A percentile compares a stretch with the other conserved stretches of the same genome.
Evolutionary conservation across 1,140 invertebrate genomes (phyloP).

Genomic region (Trichogramma pretiosum): DNA sequence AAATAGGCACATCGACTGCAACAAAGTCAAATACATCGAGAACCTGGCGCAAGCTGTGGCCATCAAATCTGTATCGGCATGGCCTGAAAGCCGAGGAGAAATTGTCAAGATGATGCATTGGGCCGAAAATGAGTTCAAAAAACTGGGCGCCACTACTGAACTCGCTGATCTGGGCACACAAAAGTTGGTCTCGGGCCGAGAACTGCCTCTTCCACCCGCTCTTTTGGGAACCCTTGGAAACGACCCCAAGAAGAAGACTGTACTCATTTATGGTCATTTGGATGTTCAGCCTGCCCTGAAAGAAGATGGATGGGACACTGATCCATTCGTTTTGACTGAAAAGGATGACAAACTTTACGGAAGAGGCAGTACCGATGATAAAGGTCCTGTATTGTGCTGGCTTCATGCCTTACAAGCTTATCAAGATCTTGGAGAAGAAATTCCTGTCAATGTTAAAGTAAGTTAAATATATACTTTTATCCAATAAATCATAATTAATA

Average conservation of each 20-base stretch:
- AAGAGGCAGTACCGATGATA: conserved; percentile 89
- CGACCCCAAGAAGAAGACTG: conserved; percentile 80
- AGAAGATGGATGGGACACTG: conserved; percentile 91
- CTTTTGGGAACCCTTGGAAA: conserved; percentile 76
- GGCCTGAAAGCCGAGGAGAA: conserved; percentile 70
- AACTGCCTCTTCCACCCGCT: conserved; percentile 77
- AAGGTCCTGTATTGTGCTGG: conserved; percentile 88
- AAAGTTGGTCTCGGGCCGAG: conserved; percentile 61
- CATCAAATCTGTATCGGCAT: conserved; percentile 92
- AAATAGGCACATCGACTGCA: conserved; percentile 68
- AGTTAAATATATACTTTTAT: conserved; percentile 7
- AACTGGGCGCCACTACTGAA: conserved; percentile 66
- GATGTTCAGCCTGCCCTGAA: conserved; percentile 92
- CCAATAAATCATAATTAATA: neutral
- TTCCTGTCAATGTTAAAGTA: conserved; percentile 90
- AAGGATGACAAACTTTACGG: conserved; percentile 87
- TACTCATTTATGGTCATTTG: conserved; percentile 93
- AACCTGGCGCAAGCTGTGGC: conserved; percentile 78
- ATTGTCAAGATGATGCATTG: conserved; percentile 71
- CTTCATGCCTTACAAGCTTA: conserved; percentile 87
- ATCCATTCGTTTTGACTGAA: conserved; percentile 86
- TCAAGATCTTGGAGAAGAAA: conserved; percentile 59
- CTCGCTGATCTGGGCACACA: conserved; percentile 75
- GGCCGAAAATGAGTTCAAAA: conserved; percentile 63
- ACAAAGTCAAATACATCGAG: conserved; percentile 68